Percentiles rank a stretch among this genome's conserved stretches.
Conservation (phyloP, 2,797 vertebrate species). For the Oreortyx pictus region DNA sequence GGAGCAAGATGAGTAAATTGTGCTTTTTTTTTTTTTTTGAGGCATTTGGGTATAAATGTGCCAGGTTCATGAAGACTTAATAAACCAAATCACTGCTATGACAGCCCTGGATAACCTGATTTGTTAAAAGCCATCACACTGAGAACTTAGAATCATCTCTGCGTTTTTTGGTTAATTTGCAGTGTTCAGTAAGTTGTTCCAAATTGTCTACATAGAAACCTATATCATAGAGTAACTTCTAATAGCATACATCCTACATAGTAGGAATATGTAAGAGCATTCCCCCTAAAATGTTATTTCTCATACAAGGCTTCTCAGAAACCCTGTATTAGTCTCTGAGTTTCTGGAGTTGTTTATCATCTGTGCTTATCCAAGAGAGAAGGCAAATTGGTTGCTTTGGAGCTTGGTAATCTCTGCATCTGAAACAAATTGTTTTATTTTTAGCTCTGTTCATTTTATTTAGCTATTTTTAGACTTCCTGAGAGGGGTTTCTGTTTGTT, state of each 20-base stretch:
- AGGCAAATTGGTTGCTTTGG: constrained; percentile 5
- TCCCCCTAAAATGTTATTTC: not conserved
- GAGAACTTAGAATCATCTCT: not conserved
- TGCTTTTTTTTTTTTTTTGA: not conserved
- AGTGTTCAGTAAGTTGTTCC: not conserved
- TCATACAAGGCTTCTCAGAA: not conserved
- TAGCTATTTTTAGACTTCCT: constrained; percentile 67
- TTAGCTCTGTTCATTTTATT: constrained; percentile 30
- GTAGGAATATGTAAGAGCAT: not conserved
- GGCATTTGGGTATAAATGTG: not conserved
- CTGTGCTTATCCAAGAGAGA: not conserved
- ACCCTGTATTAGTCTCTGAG: not conserved
- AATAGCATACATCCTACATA: not conserved
- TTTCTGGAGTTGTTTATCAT: not conserved
- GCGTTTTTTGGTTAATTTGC: not conserved
- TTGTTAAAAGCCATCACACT: not conserved
- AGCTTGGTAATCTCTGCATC: constrained; percentile 47
- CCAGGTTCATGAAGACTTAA: not conserved
- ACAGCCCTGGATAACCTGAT: not conserved
- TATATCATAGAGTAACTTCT: not conserved
- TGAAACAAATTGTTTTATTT: constrained; percentile 56
- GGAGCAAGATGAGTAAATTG: not conserved
- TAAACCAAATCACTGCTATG: not conserved
- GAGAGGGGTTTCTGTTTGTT: constrained; percentile 49
- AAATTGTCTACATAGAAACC: not conserved